Conservation (phyloP, 1,140 invertebrate genomes). For the Atopsyche davidsoni region DNA sequence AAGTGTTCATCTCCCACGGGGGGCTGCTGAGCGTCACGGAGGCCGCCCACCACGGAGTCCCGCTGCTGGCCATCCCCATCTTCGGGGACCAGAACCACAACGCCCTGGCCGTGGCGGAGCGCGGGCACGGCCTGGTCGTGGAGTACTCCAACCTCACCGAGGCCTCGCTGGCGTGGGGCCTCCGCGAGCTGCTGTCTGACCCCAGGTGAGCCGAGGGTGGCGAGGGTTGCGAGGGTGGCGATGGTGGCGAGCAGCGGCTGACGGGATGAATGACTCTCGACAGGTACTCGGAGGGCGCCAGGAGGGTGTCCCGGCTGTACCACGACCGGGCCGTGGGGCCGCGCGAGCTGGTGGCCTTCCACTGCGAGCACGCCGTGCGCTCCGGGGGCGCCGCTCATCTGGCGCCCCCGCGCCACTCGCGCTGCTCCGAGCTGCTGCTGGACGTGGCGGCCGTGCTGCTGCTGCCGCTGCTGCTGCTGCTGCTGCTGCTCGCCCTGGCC, state of each 20-base stretch:
- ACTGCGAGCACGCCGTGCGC: slow-evolving; percentile 16
- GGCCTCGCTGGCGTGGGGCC: slow-evolving; percentile 10
- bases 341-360: slow-evolving; percentile 31
- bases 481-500: too few relatives aligned
- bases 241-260: too few relatives aligned
- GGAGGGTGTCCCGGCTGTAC: slow-evolving; percentile 33
- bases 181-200: slow-evolving; percentile 16
- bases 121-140: slow-evolving; percentile 33
- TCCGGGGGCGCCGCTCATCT: slow-evolving; percentile 15
- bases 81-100: slow-evolving; percentile 44
- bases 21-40: slow-evolving; percentile 48
- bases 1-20: slow-evolving; percentile 52
- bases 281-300: slow-evolving; percentile 18
- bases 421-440: slow-evolving; percentile 13
- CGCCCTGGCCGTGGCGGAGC: slow-evolving; percentile 36
- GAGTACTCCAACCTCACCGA: slow-evolving; percentile 23
- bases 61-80: slow-evolving; percentile 34
- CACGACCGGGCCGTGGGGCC: slow-evolving; percentile 33
- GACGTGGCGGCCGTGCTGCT: slow-evolving; percentile 11
- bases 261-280: too few relatives aligned
- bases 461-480: neutral
- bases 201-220: slow-evolving; percentile 13
- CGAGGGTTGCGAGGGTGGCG: neutral
- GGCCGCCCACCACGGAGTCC: slow-evolving; percentile 34
- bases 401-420: neutral